These are phyloP conservation scores for Phyllopteryx taeniolatus DNA, from an alignment of 2,113 vertebrate species.

Conservation along the genomic window DNA sequence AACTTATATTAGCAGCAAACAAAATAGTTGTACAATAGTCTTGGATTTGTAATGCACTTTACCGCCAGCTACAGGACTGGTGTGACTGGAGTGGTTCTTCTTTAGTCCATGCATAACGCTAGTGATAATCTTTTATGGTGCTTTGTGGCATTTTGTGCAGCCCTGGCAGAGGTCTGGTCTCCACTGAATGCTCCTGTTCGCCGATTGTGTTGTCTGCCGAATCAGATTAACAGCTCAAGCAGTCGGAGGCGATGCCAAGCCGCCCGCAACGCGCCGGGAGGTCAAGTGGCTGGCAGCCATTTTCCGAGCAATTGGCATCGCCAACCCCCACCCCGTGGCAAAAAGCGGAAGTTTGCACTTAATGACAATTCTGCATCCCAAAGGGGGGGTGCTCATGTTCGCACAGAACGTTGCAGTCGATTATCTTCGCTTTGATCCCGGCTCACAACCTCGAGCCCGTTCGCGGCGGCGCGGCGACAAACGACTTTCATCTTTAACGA, in stretches of 20 bases:
- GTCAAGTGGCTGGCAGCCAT: conserved; percentile 55
- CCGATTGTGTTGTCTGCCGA: neutral
- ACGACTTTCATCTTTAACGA: conserved; percentile 1
- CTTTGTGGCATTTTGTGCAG: neutral
- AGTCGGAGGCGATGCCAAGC: conserved; percentile 68
- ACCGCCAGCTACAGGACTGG: neutral
- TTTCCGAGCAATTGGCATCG: conserved; percentile 61
- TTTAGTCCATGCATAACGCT: neutral
- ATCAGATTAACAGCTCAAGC: conserved; percentile 67
- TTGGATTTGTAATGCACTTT: neutral
- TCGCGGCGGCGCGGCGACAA: conserved; percentile 1
- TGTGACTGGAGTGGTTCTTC: no score
- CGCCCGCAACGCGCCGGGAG: conserved; percentile 42
- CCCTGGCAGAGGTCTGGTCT: neutral
- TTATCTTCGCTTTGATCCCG: conserved; percentile 4
- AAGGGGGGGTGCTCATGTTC: conserved; percentile 3
- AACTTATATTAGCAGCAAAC: neutral
- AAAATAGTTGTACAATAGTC: neutral
- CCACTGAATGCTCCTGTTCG: neutral
- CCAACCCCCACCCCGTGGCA: conserved; percentile 49
- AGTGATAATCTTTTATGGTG: neutral
- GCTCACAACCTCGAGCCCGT: neutral
- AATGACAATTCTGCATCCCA: conserved; percentile 56
- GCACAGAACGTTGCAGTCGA: conserved; percentile 2
- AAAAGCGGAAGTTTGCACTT: conserved; percentile 50